Base-by-base conservation (phyloP, 2,113 vertebrate species). In the Deroptyus accipitrinus region DNA sequence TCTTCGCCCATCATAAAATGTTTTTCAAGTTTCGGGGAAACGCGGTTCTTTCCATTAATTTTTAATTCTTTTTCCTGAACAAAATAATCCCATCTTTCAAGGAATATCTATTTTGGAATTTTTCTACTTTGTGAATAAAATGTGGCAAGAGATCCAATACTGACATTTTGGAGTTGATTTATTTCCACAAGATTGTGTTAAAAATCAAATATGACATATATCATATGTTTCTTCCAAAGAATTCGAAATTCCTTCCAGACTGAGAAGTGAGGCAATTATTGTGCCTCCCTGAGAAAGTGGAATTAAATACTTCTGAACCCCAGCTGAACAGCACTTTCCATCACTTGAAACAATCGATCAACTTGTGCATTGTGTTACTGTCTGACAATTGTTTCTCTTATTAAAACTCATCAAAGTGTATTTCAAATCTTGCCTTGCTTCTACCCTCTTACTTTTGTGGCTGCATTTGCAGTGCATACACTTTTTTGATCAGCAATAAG, bases 161-260 rank as follows among this genome's bases (percentile, higher is more conserved):
- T 63, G 79, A 77, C 41, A 73, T 88, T 91, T 91, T 77, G 49
- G 42, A 94, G 92, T 77, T 90, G 16, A 92, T 97, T 95, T 88
- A 81, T 88, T 96, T 94, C 51, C n/a, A 51, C 77, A 80, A 25
- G 24, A 81, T 78, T 80, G 44, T 83, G 41, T 79, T 94, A 91
- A 92, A 95, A 94, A 96, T 91, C 61, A 88, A 70, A 83, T 87
- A 75, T 1, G 10, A 73, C 62, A 49, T 88, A 85, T 42, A 93
- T 76, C 23, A 37, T 61, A 44, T 30, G 5, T 27, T 86, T 90
- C 39, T 86, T 94, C 82, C 76, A 92, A 90, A 90, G 88, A 83
- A 77, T 83, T 67, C 78, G 24, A n/a, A 84, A 73, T 83, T 92
- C 55, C 33, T 96, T 93, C 85, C 84, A 88, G 87, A 85, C 51